Evolutionary conservation across 2,888 invertebrate species (phyloP).

Genomic region (Eupeodes luniger): DNA sequence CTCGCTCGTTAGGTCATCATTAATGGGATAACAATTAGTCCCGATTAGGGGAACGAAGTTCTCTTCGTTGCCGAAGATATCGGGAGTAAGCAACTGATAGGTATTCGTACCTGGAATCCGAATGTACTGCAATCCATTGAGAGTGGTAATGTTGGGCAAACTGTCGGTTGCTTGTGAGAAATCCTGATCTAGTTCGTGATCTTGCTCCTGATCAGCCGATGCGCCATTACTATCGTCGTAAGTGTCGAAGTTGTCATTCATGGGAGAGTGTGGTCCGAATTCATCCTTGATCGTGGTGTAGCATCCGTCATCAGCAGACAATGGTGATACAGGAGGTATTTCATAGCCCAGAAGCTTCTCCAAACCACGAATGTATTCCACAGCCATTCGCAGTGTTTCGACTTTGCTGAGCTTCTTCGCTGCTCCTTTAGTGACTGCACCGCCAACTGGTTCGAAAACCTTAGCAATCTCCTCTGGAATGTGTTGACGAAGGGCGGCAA

Average conservation of each 20-base stretch:
- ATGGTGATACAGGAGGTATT: conserved; percentile 78
- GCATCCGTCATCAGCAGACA: conserved; percentile 79
- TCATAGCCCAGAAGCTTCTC: conserved; percentile 90
- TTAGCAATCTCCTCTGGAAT: conserved; percentile 93
- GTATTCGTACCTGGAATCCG: conserved; percentile 87
- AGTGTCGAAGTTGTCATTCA: conserved; percentile 79
- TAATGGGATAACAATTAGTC: conserved; percentile 79
- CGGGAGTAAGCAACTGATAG: conserved; percentile 87
- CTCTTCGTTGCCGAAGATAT: conserved; percentile 87
- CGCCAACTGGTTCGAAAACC: conserved; percentile 87
- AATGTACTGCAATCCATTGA: conserved; percentile 86
- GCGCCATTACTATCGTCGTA: conserved; percentile 78
- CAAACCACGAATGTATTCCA: conserved; percentile 93
- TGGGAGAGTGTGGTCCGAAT: conserved; percentile 79
- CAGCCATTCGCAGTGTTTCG: conserved; percentile 95
- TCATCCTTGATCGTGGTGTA: conserved; percentile 82
- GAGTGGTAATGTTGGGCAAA: conserved; percentile 84
- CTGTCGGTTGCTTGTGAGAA: conserved; percentile 75
- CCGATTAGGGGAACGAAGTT: conserved; percentile 85
- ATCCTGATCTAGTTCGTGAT: conserved; percentile 26
- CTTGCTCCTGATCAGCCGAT: conserved; percentile 1
- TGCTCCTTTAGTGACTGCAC: conserved; percentile 86
- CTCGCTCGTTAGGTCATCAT: conserved; percentile 80
- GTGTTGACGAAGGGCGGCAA: conserved; percentile 93
- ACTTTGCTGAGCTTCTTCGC: conserved; percentile 94